Conservation (phyloP, 2,797 vertebrate genomes). For the Notolabrus celidotus region DNA sequence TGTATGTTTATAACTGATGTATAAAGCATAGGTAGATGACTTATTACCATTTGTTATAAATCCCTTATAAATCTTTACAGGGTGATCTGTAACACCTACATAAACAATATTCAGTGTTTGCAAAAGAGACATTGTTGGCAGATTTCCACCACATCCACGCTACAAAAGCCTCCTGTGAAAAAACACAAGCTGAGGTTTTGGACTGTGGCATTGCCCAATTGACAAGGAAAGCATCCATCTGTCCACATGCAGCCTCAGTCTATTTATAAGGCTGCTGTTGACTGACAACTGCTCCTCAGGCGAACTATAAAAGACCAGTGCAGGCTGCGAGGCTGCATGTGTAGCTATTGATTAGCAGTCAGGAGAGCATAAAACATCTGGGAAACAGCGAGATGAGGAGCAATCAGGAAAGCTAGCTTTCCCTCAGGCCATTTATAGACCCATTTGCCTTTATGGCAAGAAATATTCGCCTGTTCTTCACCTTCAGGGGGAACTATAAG, state of each 20-base stretch:
- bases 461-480: constrained; percentile 72
- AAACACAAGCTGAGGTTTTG: constrained; percentile 36
- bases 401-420: constrained; percentile 79
- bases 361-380: constrained; percentile 84
- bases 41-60: not conserved
- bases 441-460: constrained; percentile 80
- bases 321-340: constrained; percentile 76
- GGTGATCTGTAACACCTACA: not conserved
- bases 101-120: not conserved
- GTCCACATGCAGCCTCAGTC: constrained; percentile 63
- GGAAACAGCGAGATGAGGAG: constrained; percentile 82
- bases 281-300: constrained; percentile 76
- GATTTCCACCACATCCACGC: constrained; percentile 9
- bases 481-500: constrained; percentile 68
- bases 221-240: constrained; percentile 65
- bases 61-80: no score
- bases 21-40: not conserved
- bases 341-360: constrained; percentile 87
- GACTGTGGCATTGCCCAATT: constrained; percentile 59
- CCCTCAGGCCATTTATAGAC: constrained; percentile 85
- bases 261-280: constrained; percentile 76
- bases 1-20: not conserved
- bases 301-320: constrained; percentile 65
- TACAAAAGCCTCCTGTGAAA: constrained; percentile 8
- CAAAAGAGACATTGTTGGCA: not conserved